Conservation (phyloP, 2,888 invertebrate genomes). For the Scaptodrosophila latifasciaeformis region DNA sequence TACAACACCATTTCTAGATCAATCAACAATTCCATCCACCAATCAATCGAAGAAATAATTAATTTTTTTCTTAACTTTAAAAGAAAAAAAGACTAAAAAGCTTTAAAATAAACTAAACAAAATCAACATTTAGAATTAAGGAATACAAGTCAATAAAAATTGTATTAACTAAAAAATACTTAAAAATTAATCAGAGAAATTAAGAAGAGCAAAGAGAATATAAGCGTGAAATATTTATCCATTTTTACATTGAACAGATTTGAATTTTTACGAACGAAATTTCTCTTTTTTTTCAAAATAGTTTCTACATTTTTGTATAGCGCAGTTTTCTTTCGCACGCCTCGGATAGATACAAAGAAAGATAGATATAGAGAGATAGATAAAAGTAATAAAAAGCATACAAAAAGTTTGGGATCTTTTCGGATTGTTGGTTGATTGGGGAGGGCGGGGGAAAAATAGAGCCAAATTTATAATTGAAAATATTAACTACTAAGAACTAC, state of each 20-base stretch:
- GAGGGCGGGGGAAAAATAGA: not conserved
- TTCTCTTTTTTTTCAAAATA: not conserved
- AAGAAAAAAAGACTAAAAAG: not conserved
- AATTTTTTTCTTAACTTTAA: not conserved
- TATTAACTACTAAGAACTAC: slow-evolving; percentile 21
- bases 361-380: not conserved
- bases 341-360: too few species aligned
- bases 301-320: slow-evolving; percentile 7
- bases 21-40: not conserved
- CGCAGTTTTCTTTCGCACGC: slow-evolving; percentile 11
- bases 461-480: too few species aligned
- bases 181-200: not conserved
- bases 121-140: slow-evolving; percentile 47
- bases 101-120: slow-evolving; percentile 18
- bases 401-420: not conserved
- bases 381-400: not conserved
- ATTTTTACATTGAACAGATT: too few species aligned
- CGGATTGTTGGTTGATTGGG: not conserved
- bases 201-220: not conserved
- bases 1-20: too few species aligned
- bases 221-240: too few species aligned
- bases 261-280: too few species aligned
- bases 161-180: slow-evolving; percentile 34
- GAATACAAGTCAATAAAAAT: slow-evolving; percentile 16
- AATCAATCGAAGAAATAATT: not conserved